Base-by-base conservation (phyloP, 2,797 vertebrate species). In the Nothura maculosa region DNA sequence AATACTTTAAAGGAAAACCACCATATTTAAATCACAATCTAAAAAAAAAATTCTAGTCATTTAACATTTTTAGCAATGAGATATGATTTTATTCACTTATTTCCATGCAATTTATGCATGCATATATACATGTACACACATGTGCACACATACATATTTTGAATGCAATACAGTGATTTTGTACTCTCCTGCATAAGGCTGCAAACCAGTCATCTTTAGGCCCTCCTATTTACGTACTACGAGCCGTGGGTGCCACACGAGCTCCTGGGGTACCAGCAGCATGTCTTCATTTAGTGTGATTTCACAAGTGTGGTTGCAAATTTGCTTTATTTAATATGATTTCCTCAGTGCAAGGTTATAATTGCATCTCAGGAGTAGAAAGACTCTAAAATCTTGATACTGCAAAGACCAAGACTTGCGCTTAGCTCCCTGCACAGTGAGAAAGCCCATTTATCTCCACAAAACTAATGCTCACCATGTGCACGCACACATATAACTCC, bases 1-100 rank as follows among this genome's bases (percentile, higher is more conserved):
- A 96, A 94, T 95, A 64, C 64, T 92, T 95, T 63, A 78, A 94
- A 90, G 73, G 66, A 94, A 77, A 73, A 4, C 12, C 76, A 77
- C 28, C 76, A 68, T 5, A 0, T 72, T 69, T 48, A 90, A 68
- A 87, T 73, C 70, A 89, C 30, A 78, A 24, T 9, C 60, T 66
- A 43, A 69, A 69, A 91, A 95, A 85, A 42, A 69, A 3, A 73
- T 52, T 24, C 19, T 27, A 45, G 12, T 6, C 79, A 81, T 77
- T 61, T 27, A 64, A 82, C 25, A 55, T 66, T 80, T 66, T 45
- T 36, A 75, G 32, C 5, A 60, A 36, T 9, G 24, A 1, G 74
- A 30, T 69, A 58, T 2, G 0, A 62, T 85, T 89, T 72, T 55
- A 43, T 28, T 38, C 4, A 36, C 13, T 8, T 93, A 87, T 90